Conservation (phyloP, 2,888 invertebrate species). For the Ceratothoa steindachneri region DNA sequence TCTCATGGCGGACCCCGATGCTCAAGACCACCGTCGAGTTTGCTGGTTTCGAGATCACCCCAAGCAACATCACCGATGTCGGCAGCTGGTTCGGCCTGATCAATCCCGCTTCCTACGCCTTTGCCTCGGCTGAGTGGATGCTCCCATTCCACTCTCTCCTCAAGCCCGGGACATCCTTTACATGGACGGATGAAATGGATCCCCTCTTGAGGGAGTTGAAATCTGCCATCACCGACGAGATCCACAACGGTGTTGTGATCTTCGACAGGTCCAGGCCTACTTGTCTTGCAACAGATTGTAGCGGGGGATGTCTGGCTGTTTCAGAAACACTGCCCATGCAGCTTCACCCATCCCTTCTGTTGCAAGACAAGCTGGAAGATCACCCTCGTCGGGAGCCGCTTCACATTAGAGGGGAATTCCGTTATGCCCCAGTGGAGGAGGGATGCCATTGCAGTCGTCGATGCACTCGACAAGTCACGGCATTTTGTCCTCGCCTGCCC, state of each 20-base stretch:
- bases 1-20: conserved; percentile 23
- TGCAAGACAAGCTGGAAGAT: conserved; percentile 20
- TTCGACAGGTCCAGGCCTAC: too few species aligned
- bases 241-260: too few species aligned
- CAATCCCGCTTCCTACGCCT: conserved; percentile 20
- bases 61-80: too few species aligned
- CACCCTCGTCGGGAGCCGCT: too few species aligned
- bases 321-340: conserved; percentile 21
- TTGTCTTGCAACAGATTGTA: conserved; percentile 27
- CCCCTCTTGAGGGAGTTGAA: conserved; percentile 16
- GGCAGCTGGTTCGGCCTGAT: conserved; percentile 25
- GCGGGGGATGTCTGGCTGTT: conserved; percentile 16
- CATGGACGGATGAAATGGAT: not conserved
- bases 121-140: conserved; percentile 1
- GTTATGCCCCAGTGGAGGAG: conserved; percentile 20
- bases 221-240: conserved; percentile 5
- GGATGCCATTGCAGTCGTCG: conserved; percentile 20
- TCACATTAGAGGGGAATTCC: conserved; percentile 19
- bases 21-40: conserved; percentile 16
- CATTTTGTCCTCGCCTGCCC: conserved; percentile 14
- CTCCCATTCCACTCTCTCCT: conserved; percentile 9
- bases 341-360: conserved; percentile 9
- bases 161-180: conserved; percentile 2
- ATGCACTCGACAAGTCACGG: conserved; percentile 6
- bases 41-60: conserved; percentile 16